These are phyloP conservation scores for Poecilia picta DNA, from an alignment of 2,797 vertebrate species.

Conservation along the genomic window DNA sequence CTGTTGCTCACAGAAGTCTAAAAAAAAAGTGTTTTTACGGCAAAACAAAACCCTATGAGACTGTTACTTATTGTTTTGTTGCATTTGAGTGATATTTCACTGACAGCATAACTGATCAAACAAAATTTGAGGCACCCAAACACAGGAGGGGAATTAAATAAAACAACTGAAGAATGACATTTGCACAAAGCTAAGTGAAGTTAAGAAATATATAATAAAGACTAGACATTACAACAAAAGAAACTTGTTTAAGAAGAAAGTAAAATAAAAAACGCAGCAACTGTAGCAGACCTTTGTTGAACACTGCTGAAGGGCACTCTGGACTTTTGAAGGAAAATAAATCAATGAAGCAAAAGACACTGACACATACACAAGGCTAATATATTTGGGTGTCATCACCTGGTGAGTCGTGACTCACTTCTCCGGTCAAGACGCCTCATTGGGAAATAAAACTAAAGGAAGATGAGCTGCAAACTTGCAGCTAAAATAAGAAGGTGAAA, in stretches of 20 bases:
- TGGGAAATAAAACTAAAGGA: conserved; percentile 39
- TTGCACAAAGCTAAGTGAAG: conserved; percentile 73
- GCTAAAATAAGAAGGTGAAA: conserved; percentile 36
- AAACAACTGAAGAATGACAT: conserved; percentile 67
- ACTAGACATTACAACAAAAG: conserved; percentile 69
- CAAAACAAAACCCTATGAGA: conserved; percentile 65
- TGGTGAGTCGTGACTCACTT: conserved; percentile 52
- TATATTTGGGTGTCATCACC: conserved; percentile 66
- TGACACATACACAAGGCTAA: conserved; percentile 48
- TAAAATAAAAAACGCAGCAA: conserved; percentile 49
- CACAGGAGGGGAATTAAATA: conserved; percentile 11
- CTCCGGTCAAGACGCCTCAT: conserved; percentile 53
- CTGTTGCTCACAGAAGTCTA: conserved; percentile 55
- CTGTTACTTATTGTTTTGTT: conserved; percentile 68
- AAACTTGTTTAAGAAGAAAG: conserved; percentile 39
- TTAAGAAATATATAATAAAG: conserved; percentile 57
- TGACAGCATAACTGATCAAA: conserved; percentile 69
- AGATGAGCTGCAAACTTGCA: conserved; percentile 37
- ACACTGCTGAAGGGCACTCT: conserved; percentile 56
- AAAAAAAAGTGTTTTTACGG: conserved; percentile 60
- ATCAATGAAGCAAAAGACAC: conserved; percentile 39
- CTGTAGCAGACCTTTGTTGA: conserved; percentile 60
- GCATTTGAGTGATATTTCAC: conserved; percentile 71
- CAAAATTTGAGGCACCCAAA: conserved; percentile 52
- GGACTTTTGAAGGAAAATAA: conserved; percentile 44